A percentile compares a stretch with the other conserved stretches of the same genome.
These are phyloP conservation scores for Ormia ochracea DNA, from an alignment of 2,888 invertebrate species.

Conservation along the genomic window DNA sequence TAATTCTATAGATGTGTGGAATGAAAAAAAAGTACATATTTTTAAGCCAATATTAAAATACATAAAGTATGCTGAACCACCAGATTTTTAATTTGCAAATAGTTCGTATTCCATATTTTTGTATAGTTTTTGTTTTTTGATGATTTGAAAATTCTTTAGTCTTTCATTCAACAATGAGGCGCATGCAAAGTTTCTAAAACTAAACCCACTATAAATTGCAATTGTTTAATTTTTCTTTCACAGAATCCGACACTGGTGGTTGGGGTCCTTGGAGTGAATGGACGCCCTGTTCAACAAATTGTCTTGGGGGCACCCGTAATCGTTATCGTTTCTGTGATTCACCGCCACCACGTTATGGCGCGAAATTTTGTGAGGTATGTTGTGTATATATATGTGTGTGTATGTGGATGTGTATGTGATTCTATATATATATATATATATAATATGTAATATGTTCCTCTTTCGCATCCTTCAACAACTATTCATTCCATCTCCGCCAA, in stretches of 20 bases:
- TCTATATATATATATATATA: not conserved
- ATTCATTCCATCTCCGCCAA: not conserved
- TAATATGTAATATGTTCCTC: slow-evolving; percentile 2
- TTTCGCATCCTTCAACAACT: not conserved
- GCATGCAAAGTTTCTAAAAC: not conserved
- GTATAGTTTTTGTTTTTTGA: not conserved
- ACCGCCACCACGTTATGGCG: slow-evolving; percentile 91
- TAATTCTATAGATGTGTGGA: not conserved
- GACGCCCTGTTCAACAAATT: slow-evolving; percentile 89
- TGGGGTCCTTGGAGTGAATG: slow-evolving; percentile 91
- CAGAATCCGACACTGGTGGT: slow-evolving; percentile 86
- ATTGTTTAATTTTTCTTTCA: slow-evolving; percentile 61
- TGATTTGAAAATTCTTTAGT: not conserved
- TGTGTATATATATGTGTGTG: not conserved
- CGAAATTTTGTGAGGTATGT: slow-evolving; percentile 89
- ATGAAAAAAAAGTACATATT: not conserved
- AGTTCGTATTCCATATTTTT: not conserved
- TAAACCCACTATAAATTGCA: slow-evolving; percentile 26
- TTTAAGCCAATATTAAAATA: slow-evolving; percentile 12
- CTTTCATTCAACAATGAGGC: not conserved
- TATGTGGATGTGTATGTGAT: slow-evolving; percentile 76
- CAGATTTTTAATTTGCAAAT: not conserved
- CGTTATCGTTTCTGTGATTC: slow-evolving; percentile 92
- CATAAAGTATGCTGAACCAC: not conserved
- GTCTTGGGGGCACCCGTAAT: slow-evolving; percentile 86